Evolutionary conservation across 1,140 invertebrate species (phyloP), one percentile per base, ranked within the genome.

Genomic region (Zaprionus tsacasi): DNA sequence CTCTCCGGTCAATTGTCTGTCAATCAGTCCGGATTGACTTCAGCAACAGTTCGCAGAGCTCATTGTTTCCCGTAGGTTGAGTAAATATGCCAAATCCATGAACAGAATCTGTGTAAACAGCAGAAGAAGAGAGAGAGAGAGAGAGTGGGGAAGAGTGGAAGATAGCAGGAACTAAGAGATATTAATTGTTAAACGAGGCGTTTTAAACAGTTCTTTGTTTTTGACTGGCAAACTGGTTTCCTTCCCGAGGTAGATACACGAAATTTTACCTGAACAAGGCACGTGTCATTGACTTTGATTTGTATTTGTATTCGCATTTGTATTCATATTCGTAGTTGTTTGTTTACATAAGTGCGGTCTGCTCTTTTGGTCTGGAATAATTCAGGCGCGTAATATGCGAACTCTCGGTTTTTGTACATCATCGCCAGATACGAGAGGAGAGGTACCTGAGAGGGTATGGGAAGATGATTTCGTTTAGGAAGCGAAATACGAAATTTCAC

Each of bases 11-110:
- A 33, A 30, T 54, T 64, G 60, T 13, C 55, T 59, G 68, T 74
- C 67, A 76, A 71, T 76, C 73, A 76, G 40, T n/a, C 12, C 7
- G 11, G 59, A 56, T 60, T 76, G 70, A 79, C 76, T 87, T 73
- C 71, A 48, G 17, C 43, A 68, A 55, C 79, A 87, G 65, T 61
- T 67, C 60, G 33, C 27, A 30, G 5, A 35, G 33, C 33, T 35
- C 56, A 57, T 69, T 78, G 72, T 70, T 54, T 36, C 27, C 33
- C 27, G 52, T 77, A 69, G 75, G 73, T 15, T 36, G 59, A 59
- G 85, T 81, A 89, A 88, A 88, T 78, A 88, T 89, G 80, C 66
- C 85, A 89, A 77, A 73, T 66, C 25, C 67, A 85, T 58, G 50
- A 54, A 21, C 59, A 57, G 21, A 40, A 60, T 25, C 58, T 50